Base-by-base conservation (phyloP, 2,797 vertebrate species). In the Pachyuromys duprasi region DNA sequence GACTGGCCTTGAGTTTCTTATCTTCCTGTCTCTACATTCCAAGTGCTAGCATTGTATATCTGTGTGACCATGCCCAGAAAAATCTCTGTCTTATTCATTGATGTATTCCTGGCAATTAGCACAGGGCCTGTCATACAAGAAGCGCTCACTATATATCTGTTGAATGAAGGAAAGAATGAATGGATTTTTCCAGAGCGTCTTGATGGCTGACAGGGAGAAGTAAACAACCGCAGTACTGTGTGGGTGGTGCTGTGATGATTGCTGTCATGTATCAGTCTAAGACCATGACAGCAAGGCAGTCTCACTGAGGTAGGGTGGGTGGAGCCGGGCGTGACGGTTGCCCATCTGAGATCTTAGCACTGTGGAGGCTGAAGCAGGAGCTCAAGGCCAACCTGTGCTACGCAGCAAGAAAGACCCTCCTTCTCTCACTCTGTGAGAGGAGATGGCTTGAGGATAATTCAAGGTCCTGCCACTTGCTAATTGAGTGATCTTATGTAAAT, bases 131-230 rank as follows among this genome's bases (percentile, higher is more conserved):
- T 82, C 63, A 84, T 2, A 28, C 39, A 76, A 45, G 75, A 86
- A 24, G 24, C 11, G 63, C 20, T 87, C 84, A 70, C 31, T 86
- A 76, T 45, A 7, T 94, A 94, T 79, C 76, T 95, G 49, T 92
- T 91, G 45, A 96, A 63, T 80, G 80, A 24, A 76, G 28, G 69
- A 86, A 92, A 11, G 14, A 65, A 82, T 69, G 14, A 89, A 75
- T 87, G 80, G 22, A 39, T 96, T 93, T 93, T 63, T 65, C 65
- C 33, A 94, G 53, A 94, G 86, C 12, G 39, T 36, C 63, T 84
- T 28, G 74, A 67, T 84, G 39, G 55, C 70, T 88, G 12, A 62
- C 79, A 80, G 33, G 93, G 80, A 78, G 87, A 94, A 96, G 89
- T 74, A 96, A 92, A 76, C 60, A 95, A 36, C 63, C 82, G 15